These are phyloP conservation scores for Coenonympha glycerion DNA, from an alignment of 2,888 invertebrate genomes.

Conservation along the genomic window DNA sequence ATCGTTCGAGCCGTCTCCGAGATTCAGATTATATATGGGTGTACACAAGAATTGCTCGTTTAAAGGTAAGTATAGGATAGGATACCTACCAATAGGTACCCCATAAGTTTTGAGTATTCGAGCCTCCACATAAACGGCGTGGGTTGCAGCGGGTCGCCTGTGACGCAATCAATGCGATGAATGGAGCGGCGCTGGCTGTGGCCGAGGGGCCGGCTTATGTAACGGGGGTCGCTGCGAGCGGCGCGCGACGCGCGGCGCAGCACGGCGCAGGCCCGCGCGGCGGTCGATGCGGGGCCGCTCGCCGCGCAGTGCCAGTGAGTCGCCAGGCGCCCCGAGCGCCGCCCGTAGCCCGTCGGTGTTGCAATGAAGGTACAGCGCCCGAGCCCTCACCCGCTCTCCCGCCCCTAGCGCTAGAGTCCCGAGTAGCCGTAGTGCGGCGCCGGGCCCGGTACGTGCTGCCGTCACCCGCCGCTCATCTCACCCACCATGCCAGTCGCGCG, in stretches of 20 bases:
- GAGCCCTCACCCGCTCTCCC: constrained; percentile 44
- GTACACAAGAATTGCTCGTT: too few relatives aligned
- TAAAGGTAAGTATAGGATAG: too few relatives aligned
- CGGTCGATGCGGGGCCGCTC: constrained; percentile 29
- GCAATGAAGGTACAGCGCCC: constrained; percentile 70
- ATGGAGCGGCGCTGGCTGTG: neutral
- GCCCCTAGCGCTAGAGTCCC: constrained; percentile 64
- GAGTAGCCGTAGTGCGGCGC: constrained; percentile 65
- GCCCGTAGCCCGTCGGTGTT: constrained; percentile 42
- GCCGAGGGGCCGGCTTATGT: neutral
- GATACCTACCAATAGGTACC: too few relatives aligned
- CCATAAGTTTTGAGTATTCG: too few relatives aligned
- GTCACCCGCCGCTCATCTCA: neutral
- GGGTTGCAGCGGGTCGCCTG: neutral
- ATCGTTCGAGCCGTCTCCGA: too few relatives aligned
- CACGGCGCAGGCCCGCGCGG: constrained; percentile 36
- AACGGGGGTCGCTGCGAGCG: too few relatives aligned
- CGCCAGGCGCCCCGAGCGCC: constrained; percentile 29
- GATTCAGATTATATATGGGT: too few relatives aligned
- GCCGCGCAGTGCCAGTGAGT: constrained; percentile 22
- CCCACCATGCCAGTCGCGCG: too few relatives aligned
- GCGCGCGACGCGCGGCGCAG: constrained; percentile 22
- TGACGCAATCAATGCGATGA: neutral
- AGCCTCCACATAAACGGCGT: too few relatives aligned
- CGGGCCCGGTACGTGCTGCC: constrained; percentile 36